Evolutionary conservation across 2,797 vertebrate species (phyloP).

Genomic region (Meda fulgida): DNA sequence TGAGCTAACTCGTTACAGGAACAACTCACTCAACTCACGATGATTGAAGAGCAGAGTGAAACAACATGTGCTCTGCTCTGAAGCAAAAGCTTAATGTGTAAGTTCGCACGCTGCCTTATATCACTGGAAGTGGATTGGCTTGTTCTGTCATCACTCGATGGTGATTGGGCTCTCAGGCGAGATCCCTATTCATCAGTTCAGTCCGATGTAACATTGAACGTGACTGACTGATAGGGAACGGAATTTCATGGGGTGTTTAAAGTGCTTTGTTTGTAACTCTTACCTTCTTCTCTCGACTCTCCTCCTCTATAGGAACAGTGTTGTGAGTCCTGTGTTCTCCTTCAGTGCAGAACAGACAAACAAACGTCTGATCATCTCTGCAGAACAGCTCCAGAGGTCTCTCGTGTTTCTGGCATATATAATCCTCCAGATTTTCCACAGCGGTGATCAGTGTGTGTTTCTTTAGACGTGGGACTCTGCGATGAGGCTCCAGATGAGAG

Average conservation of each 20-base stretch:
- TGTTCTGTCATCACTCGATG: too few species aligned
- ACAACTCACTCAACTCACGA: too few species aligned
- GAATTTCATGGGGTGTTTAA: too few species aligned
- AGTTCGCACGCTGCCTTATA: too few species aligned
- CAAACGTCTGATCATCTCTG: background rate
- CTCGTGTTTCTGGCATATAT: background rate
- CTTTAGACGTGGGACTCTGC: background rate
- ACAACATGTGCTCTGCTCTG: background rate
- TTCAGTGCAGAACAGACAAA: background rate
- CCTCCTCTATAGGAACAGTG: background rate
- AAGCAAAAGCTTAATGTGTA: too few species aligned
- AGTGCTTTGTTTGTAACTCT: background rate
- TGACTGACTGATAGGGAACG: too few species aligned
- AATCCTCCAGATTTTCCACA: background rate
- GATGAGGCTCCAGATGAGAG: background rate
- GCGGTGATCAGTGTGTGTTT: background rate
- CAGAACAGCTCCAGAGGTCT: background rate
- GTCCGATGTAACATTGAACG: too few species aligned
- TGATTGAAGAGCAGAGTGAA: too few species aligned
- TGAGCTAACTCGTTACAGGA: too few species aligned
- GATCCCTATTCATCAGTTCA: too few species aligned
- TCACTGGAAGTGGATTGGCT: too few species aligned
- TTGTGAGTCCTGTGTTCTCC: background rate
- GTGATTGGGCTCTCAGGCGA: too few species aligned
- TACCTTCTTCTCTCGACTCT: background rate